A percentile compares a stretch with the other conserved stretches of the same genome.
Evolutionary conservation across 2,113 vertebrate genomes (phyloP).

Genomic region (Emydocephalus ijimae): DNA sequence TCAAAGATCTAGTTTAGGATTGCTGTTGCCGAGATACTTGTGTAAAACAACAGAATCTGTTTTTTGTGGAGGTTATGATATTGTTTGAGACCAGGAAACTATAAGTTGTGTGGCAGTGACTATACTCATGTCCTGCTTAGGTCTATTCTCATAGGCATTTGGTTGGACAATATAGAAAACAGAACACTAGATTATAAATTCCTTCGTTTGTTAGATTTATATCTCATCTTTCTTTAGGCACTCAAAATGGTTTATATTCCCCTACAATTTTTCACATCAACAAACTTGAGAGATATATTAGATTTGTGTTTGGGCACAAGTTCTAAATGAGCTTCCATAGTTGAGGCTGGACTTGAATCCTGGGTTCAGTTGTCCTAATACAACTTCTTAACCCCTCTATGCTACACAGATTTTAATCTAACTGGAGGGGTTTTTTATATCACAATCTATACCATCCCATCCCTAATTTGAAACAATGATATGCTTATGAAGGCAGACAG

Average conservation of each 20-base stretch:
- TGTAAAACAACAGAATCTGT: neutral
- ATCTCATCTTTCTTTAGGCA: neutral
- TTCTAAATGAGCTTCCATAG: neutral
- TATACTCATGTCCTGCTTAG: neutral
- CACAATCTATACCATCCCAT: neutral
- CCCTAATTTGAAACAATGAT: neutral
- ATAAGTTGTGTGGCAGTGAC: neutral
- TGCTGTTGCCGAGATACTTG: neutral
- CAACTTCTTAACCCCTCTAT: neutral
- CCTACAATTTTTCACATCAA: neutral
- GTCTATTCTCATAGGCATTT: neutral
- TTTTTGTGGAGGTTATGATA: neutral
- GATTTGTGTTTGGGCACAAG: neutral
- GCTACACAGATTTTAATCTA: neutral
- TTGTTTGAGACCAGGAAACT: neutral
- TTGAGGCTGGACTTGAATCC: neutral
- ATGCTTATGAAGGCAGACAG: neutral
- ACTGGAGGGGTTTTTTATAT: neutral
- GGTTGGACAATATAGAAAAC: neutral
- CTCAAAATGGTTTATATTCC: neutral
- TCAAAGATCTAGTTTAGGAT: neutral
- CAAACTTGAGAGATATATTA: neutral
- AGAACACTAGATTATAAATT: neutral
- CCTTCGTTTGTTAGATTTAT: neutral
- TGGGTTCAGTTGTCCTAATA: neutral